phyloP scores from a whole-genome alignment of 2,888 invertebrate genomes.

The Griposia aprilina region DNA sequence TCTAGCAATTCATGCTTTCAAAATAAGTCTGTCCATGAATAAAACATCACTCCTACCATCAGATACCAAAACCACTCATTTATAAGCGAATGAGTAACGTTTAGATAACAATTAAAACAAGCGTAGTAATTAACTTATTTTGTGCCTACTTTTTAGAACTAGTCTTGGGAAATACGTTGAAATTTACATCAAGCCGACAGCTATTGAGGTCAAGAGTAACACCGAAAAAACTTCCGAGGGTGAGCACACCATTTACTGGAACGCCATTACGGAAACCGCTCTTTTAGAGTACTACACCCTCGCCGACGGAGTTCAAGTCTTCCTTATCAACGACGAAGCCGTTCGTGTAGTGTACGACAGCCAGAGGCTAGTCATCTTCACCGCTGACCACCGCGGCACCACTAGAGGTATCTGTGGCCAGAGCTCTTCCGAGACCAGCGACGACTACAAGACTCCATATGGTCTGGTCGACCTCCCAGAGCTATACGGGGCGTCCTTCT shows the following conservation, averaged over 20 bases:
- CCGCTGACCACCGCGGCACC: constrained; percentile 86
- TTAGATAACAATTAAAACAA: neutral
- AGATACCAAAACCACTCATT: neutral
- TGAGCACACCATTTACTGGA: constrained; percentile 81
- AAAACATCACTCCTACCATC: neutral
- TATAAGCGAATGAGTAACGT: neutral
- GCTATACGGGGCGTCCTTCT: constrained; percentile 90
- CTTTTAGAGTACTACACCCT: constrained; percentile 84
- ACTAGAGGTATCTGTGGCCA: constrained; percentile 92
- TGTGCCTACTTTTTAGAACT: constrained; percentile 68
- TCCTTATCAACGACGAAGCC: constrained; percentile 72
- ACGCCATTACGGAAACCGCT: constrained; percentile 79
- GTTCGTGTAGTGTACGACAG: constrained; percentile 91
- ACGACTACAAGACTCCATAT: constrained; percentile 91
- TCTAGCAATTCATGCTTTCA: neutral
- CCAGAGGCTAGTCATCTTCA: constrained; percentile 85
- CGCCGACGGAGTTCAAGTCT: constrained; percentile 62
- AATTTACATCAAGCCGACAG: constrained; percentile 79
- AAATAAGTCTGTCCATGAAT: neutral
- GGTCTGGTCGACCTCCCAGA: constrained; percentile 89
- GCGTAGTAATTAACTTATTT: neutral
- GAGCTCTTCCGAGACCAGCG: constrained; percentile 89
- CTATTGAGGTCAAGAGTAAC: constrained; percentile 83
- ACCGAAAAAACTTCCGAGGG: constrained; percentile 80
- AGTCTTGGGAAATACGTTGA: constrained; percentile 79